phyloP scores from a whole-genome alignment of 2,888 invertebrate genomes.

The Pediacus dermestoides region DNA sequence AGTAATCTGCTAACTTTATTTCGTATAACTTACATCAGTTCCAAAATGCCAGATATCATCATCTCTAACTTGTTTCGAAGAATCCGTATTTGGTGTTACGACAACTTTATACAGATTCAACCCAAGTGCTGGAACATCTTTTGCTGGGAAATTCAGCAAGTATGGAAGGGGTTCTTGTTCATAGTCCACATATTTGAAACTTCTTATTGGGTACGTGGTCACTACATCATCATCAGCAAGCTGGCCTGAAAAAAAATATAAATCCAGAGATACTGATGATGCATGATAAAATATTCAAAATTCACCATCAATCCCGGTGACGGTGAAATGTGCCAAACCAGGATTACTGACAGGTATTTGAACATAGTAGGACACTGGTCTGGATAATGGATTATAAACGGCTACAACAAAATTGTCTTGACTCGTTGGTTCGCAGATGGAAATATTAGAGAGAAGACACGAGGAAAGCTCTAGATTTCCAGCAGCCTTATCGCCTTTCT shows the following conservation, averaged over 20 bases:
- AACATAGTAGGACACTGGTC: conserved; percentile 55
- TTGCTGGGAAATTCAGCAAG: conserved; percentile 68
- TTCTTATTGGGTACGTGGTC: conserved; percentile 21
- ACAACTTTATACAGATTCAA: conserved; percentile 59
- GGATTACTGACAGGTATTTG: conserved; percentile 61
- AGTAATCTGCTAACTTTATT: too few relatives aligned
- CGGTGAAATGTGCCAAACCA: conserved; percentile 54
- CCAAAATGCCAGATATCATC: conserved; percentile 26
- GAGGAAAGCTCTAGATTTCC: conserved; percentile 24
- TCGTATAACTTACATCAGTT: conserved; percentile 22
- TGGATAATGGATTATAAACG: conserved; percentile 75
- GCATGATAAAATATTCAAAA: too few relatives aligned
- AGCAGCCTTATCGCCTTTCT: too few relatives aligned
- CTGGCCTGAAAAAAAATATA: too few relatives aligned
- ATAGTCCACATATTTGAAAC: conserved; percentile 19
- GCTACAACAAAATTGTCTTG: conserved; percentile 58
- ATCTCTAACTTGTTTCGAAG: conserved; percentile 4
- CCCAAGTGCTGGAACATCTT: conserved; percentile 63
- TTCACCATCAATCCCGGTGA: conserved; percentile 61
- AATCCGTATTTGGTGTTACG: conserved; percentile 11
- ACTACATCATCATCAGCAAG: too few relatives aligned
- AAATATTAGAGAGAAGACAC: conserved; percentile 70
- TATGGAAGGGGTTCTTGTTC: conserved; percentile 34
- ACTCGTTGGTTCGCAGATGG: conserved; percentile 62
- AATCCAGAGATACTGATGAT: too few relatives aligned